A percentile compares a stretch with the other conserved stretches of the same genome.
Evolutionary conservation across 2,888 invertebrate genomes (phyloP).

Genomic region (Seira musarum): DNA sequence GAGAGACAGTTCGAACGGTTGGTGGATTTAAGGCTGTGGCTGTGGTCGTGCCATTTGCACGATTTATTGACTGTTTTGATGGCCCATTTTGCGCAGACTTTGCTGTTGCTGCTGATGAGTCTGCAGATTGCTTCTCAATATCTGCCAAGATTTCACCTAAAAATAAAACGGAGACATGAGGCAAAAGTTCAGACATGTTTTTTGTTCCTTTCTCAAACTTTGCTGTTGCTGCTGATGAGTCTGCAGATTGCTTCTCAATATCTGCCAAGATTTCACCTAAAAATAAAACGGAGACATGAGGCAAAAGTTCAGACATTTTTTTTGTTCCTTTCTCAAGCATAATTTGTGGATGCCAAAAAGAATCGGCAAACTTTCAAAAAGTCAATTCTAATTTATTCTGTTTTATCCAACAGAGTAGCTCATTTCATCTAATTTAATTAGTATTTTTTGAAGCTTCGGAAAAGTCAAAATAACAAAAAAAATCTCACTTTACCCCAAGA

Average conservation of each 20-base stretch:
- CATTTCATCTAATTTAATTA: no score
- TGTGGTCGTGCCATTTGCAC: constrained; percentile 8
- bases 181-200: no score
- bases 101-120: constrained; percentile 21
- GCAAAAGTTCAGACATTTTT: no score
- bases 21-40: background rate
- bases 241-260: constrained; percentile 46
- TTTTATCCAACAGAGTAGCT: no score
- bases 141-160: constrained; percentile 50
- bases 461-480: no score
- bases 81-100: constrained; percentile 30
- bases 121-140: constrained; percentile 46
- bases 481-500: background rate
- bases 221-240: constrained; percentile 21
- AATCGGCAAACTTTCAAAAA: background rate
- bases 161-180: constrained; percentile 29
- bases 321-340: background rate
- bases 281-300: constrained; percentile 35
- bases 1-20: background rate
- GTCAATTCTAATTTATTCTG: no score
- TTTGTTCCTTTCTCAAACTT: no score
- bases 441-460: no score
- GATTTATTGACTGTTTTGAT: constrained; percentile 29
- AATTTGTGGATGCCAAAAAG: background rate
- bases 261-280: constrained; percentile 50